Percentiles rank a stretch among this genome's conserved stretches.
Evolutionary conservation across 2,797 vertebrate species (phyloP).

Genomic region (Pristis pectinata): DNA sequence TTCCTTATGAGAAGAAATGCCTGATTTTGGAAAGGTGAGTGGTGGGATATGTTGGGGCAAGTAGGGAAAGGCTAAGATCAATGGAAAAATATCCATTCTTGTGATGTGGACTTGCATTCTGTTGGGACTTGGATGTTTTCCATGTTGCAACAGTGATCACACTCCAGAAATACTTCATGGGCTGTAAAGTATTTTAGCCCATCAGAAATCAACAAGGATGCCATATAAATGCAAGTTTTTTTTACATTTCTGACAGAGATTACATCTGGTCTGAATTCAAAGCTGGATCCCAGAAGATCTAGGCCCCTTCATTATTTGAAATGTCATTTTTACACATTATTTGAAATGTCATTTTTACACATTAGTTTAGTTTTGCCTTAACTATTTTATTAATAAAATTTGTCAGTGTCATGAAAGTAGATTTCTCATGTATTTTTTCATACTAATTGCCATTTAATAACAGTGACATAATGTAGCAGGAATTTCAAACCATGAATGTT

Average conservation of each 20-base stretch:
- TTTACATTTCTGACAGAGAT: background rate
- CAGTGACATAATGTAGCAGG: background rate
- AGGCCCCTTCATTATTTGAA: background rate
- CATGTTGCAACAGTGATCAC: background rate
- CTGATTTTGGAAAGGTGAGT: background rate
- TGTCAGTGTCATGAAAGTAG: background rate
- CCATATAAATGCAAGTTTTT: background rate
- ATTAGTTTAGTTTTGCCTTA: background rate
- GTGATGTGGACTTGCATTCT: background rate
- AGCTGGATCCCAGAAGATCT: background rate
- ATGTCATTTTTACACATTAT: too few species aligned
- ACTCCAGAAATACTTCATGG: background rate
- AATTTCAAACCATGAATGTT: background rate
- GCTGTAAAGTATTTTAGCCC: background rate
- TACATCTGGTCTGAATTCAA: background rate
- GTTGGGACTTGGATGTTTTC: background rate
- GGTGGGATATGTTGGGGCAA: background rate
- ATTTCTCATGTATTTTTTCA: constrained; percentile 1
- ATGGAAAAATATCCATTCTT: background rate
- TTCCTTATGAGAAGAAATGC: background rate
- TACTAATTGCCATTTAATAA: background rate
- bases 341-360: too few species aligned
- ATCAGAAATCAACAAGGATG: background rate
- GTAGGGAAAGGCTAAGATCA: background rate
- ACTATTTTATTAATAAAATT: background rate